Conservation (phyloP, 2,797 vertebrate genomes). For the Falco rusticolus region DNA sequence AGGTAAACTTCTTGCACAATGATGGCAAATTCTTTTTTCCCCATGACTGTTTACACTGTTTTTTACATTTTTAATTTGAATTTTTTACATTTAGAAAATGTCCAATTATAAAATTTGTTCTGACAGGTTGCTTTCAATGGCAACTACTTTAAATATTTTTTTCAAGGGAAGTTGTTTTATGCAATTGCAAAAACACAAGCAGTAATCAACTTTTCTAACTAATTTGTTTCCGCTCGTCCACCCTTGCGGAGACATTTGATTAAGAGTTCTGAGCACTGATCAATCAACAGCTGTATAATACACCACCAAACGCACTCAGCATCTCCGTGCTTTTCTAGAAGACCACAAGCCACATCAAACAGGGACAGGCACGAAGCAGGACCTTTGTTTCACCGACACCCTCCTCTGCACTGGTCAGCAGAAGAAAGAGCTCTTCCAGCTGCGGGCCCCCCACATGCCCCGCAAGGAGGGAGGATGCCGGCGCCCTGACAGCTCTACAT, state of each 20-base stretch:
- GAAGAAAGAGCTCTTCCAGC: background rate
- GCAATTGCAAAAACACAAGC: background rate
- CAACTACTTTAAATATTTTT: background rate
- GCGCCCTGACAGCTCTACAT: background rate
- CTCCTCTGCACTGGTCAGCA: background rate
- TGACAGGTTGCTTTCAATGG: background rate
- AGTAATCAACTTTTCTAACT: background rate
- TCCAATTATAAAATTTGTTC: background rate
- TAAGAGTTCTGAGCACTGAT: background rate
- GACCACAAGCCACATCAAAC: background rate
- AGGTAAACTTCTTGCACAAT: background rate
- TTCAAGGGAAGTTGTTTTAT: background rate
- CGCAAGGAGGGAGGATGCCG: background rate
- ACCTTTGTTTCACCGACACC: background rate
- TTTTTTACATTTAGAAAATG: background rate
- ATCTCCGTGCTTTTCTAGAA: background rate
- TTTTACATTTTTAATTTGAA: background rate
- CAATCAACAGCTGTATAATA: background rate
- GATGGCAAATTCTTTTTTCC: background rate
- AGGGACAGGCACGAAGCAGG: background rate
- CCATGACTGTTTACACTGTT: background rate
- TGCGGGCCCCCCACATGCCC: accelerated
- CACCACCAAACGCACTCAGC: background rate
- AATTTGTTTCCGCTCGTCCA: background rate
- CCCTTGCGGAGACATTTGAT: background rate